A percentile compares a stretch with the other conserved stretches of the same genome.
phyloP scores from a whole-genome alignment of 1,140 invertebrate genomes.

The Oedothorax gibbosus region DNA sequence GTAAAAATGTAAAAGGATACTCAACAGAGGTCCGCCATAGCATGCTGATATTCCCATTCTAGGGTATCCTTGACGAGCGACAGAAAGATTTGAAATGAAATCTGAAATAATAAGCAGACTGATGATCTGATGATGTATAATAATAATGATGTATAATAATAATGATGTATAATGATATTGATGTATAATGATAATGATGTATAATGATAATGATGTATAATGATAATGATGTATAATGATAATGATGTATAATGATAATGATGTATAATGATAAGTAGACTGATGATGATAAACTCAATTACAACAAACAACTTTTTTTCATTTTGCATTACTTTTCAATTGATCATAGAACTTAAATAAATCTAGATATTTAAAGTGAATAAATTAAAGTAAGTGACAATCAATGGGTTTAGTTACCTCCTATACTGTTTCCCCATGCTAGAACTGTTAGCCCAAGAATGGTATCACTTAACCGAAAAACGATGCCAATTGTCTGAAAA shows the following conservation, averaged over 20 bases:
- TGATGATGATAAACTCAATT: not conserved
- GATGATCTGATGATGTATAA: too few species aligned
- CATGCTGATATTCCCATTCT: constrained; percentile 79
- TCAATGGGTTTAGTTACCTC: constrained; percentile 70
- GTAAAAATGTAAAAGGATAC: constrained; percentile 66
- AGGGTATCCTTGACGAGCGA: constrained; percentile 76
- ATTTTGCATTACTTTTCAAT: not conserved
- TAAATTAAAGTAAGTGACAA: too few species aligned
- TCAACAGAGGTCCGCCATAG: constrained; percentile 79
- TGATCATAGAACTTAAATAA: not conserved
- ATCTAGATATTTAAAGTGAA: not conserved
- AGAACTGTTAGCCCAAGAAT: constrained; percentile 79
- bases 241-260: too few species aligned
- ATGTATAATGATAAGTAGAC: too few species aligned
- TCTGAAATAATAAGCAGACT: constrained; percentile 69
- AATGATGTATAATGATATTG: too few species aligned
- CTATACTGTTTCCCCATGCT: constrained; percentile 80
- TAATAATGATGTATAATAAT: too few species aligned
- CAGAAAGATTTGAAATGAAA: constrained; percentile 76
- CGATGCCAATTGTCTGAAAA: constrained; percentile 73
- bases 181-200: too few species aligned
- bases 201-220: too few species aligned
- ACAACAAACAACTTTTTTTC: not conserved
- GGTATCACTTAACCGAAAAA: constrained; percentile 74
- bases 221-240: too few species aligned